These are phyloP conservation scores for Mimachlamys varia DNA, from an alignment of 2,888 invertebrate genomes.

Conservation along the genomic window DNA sequence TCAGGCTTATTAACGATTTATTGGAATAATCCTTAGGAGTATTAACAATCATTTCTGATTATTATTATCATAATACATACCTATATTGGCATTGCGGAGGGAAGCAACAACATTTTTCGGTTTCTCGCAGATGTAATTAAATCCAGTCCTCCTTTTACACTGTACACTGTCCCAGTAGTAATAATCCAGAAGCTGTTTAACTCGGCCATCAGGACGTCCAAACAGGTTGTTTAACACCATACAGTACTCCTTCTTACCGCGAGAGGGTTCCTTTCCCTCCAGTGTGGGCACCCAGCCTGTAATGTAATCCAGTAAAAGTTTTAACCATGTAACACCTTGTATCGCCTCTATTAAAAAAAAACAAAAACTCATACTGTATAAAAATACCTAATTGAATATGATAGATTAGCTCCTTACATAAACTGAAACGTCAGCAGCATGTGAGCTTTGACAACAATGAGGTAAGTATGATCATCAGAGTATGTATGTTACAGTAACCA, in stretches of 20 bases:
- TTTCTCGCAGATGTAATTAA: constrained; percentile 83
- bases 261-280: constrained; percentile 63
- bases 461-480: no score
- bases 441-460: no score
- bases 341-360: background rate
- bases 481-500: no score
- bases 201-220: constrained; percentile 53
- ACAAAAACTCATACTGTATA: no score
- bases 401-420: no score
- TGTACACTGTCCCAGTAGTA: constrained; percentile 80
- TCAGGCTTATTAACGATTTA: no score
- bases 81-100: constrained; percentile 43
- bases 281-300: constrained; percentile 67
- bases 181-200: constrained; percentile 59
- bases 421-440: no score
- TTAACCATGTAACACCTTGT: background rate
- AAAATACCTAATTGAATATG: background rate
- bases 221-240: constrained; percentile 64
- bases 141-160: constrained; percentile 77
- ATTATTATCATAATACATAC: background rate
- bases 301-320: background rate
- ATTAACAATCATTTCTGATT: no score
- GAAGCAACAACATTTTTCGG: constrained; percentile 71
- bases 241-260: constrained; percentile 63
- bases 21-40: no score